Percentiles rank a stretch among this genome's conserved stretches.
Evolutionary conservation across 1,140 invertebrate species (phyloP).

Genomic region (silkworm (Bombyx mori)): ASM3026992v2 NC_085112.1:14646501-14647000

Average conservation of each 20-base stretch:
- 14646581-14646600: not conserved
- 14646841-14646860: constrained; percentile 35
- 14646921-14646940: constrained; percentile 6
- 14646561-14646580: not conserved
- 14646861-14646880: constrained; percentile 26
- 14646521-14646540: too few relatives aligned
- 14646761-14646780: constrained; percentile 6
- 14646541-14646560: too few relatives aligned
- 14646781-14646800: constrained; percentile 35
- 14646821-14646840: constrained; percentile 32
- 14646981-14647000: too few relatives aligned
- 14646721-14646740: too few relatives aligned
- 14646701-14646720: too few relatives aligned
- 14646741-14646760: too few relatives aligned
- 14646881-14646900: constrained; percentile 22
- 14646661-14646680: too few relatives aligned
- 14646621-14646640: not conserved
- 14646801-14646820: constrained; percentile 39
- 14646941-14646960: too few relatives aligned
- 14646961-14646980: too few relatives aligned
- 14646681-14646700: too few relatives aligned
- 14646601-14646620: not conserved
- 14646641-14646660: not conserved
- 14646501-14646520: too few relatives aligned
- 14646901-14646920: constrained; percentile 19